Conservation (phyloP, 1,140 invertebrate species). For the Rhagoletis zephyria region DNA sequence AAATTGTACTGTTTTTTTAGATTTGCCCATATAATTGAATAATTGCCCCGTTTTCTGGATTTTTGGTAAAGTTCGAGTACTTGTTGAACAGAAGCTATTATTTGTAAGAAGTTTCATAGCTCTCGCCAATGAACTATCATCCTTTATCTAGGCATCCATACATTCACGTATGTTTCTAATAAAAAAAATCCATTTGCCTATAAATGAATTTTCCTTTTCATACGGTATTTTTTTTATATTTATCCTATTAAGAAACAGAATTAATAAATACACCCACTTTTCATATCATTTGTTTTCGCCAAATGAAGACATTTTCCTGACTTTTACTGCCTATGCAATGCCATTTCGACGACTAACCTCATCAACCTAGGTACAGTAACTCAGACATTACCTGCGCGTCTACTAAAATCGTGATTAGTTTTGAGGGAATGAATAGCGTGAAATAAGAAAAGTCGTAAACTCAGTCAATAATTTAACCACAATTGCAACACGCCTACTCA, state of each 20-base stretch:
- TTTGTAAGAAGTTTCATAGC: too few species aligned
- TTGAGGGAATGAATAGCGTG: constrained; percentile 42
- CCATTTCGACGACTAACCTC: background rate
- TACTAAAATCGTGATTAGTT: constrained; percentile 21
- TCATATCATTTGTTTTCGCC: constrained; percentile 17
- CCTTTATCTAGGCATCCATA: too few species aligned
- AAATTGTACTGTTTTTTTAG: too few species aligned
- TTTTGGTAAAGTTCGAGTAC: too few species aligned
- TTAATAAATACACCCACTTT: background rate
- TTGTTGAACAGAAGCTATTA: too few species aligned
- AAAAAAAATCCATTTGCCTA: too few species aligned
- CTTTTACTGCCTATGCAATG: background rate
- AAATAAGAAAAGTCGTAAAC: constrained; percentile 51
- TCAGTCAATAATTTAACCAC: constrained; percentile 48
- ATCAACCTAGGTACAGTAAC: background rate
- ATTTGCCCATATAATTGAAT: too few species aligned
- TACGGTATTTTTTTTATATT: too few species aligned
- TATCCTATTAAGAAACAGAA: background rate
- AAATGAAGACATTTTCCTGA: constrained; percentile 38
- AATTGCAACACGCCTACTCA: constrained; percentile 35
- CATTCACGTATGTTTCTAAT: too few species aligned
- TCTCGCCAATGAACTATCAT: too few species aligned
- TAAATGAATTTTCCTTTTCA: too few species aligned
- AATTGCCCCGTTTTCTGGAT: too few species aligned
- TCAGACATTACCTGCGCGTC: constrained; percentile 20